These are phyloP conservation scores for Sesamia nonagrioides DNA, from an alignment of 1,140 invertebrate genomes.

Conservation along the genomic window DNA sequence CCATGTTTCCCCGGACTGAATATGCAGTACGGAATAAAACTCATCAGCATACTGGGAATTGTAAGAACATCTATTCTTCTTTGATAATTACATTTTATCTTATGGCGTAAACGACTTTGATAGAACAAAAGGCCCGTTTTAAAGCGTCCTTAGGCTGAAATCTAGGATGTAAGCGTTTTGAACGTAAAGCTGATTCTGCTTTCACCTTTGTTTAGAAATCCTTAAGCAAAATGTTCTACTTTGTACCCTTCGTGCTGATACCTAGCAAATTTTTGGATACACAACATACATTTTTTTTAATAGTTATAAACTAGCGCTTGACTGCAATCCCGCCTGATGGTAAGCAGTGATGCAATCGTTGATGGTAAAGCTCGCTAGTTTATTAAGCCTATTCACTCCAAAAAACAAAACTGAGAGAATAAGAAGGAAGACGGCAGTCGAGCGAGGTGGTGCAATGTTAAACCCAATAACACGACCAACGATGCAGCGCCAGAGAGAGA, in stretches of 20 bases:
- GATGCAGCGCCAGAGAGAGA: too few relatives aligned
- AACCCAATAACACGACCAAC: too few relatives aligned
- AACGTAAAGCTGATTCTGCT: not conserved
- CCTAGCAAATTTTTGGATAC: not conserved
- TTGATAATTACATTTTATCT: constrained; percentile 35
- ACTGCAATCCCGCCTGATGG: too few relatives aligned
- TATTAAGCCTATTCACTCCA: too few relatives aligned
- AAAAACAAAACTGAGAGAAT: too few relatives aligned
- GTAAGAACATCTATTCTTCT: constrained; percentile 24
- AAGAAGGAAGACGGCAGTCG: too few relatives aligned
- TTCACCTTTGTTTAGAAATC: not conserved
- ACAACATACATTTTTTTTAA: not conserved
- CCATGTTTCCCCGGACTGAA: not conserved
- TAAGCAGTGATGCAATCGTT: too few relatives aligned
- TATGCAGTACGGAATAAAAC: not conserved
- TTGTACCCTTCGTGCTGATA: not conserved
- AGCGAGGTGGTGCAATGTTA: too few relatives aligned
- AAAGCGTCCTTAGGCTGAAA: constrained; percentile 21
- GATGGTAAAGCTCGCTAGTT: too few relatives aligned
- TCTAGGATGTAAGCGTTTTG: constrained; percentile 9
- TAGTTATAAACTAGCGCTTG: too few relatives aligned
- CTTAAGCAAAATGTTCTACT: not conserved
- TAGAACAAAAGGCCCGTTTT: constrained; percentile 27
- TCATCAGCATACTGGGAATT: constrained; percentile 15
- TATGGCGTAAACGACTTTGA: not conserved